A percentile compares a stretch with the other conserved stretches of the same genome.
These are phyloP conservation scores for Crotalus viridis DNA, from an alignment of 2,113 vertebrate genomes.

Conservation along the genomic window DNA sequence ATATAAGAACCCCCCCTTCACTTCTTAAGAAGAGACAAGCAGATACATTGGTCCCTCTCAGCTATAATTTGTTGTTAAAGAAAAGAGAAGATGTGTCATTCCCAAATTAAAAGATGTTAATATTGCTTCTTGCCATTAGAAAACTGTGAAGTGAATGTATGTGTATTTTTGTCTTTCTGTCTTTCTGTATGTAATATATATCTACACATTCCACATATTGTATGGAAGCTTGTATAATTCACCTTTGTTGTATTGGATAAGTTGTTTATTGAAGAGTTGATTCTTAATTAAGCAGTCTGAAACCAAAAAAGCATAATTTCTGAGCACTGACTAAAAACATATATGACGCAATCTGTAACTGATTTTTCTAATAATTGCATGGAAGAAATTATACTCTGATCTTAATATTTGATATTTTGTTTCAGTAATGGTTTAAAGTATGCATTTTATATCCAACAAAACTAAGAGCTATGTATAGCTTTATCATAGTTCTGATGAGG, in stretches of 20 bases:
- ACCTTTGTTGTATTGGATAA: not conserved
- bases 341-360: not conserved
- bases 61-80: not conserved
- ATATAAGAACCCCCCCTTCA: not conserved
- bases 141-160: not conserved
- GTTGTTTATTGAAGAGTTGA: not conserved
- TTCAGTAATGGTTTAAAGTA: not conserved
- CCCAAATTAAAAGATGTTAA: not conserved
- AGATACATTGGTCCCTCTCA: not conserved
- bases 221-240: not conserved
- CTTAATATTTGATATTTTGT: not conserved
- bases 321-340: not conserved
- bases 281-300: not conserved
- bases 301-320: not conserved
- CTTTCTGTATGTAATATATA: not conserved
- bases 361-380: not conserved
- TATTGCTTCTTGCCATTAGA: not conserved
- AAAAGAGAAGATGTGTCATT: not conserved
- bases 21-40: not conserved
- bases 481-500: not conserved
- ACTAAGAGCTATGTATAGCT: not conserved
- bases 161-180: not conserved
- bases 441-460: not conserved
- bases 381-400: not conserved
- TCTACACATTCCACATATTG: not conserved